Evolutionary conservation across 92 coral and sea anemone species (phyloP).

Genomic region (Parazoanthus atlanticus): DNA sequence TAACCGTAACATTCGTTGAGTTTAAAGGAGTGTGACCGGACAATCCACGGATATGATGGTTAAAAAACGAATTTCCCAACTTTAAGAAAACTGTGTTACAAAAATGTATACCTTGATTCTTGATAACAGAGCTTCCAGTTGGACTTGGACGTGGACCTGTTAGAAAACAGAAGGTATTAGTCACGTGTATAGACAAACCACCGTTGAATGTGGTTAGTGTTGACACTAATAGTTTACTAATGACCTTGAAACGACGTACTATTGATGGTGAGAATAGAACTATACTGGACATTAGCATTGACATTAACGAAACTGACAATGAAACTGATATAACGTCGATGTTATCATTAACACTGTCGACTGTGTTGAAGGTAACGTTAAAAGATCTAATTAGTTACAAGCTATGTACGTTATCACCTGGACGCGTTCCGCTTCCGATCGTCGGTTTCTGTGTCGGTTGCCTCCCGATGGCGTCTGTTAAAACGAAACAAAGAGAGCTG

Average conservation of each 20-base stretch:
- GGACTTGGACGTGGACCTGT: constrained; percentile 25
- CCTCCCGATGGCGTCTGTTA: background rate
- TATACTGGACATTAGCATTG: background rate
- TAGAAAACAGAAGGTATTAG: background rate
- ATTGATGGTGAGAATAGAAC: background rate
- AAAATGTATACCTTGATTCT: constrained; percentile 20
- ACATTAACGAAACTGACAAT: background rate
- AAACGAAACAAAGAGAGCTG: background rate
- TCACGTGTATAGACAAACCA: background rate
- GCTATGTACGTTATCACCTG: background rate
- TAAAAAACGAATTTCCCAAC: background rate
- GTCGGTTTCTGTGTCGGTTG: constrained; percentile 5
- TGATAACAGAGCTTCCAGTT: constrained; percentile 34
- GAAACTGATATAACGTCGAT: background rate
- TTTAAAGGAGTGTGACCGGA: no score
- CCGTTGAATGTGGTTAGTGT: no score
- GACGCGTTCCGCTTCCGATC: background rate
- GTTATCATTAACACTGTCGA: background rate
- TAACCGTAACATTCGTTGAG: background rate
- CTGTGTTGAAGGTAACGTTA: background rate
- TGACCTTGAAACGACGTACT: background rate
- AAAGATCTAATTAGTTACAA: no score
- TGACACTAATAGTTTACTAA: no score
- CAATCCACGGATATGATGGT: background rate
- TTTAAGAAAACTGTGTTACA: background rate